A percentile compares a stretch with the other conserved stretches of the same genome.
Evolutionary conservation across 2,797 vertebrate genomes (phyloP).

Genomic region (Cetoscarus ocellatus): DNA sequence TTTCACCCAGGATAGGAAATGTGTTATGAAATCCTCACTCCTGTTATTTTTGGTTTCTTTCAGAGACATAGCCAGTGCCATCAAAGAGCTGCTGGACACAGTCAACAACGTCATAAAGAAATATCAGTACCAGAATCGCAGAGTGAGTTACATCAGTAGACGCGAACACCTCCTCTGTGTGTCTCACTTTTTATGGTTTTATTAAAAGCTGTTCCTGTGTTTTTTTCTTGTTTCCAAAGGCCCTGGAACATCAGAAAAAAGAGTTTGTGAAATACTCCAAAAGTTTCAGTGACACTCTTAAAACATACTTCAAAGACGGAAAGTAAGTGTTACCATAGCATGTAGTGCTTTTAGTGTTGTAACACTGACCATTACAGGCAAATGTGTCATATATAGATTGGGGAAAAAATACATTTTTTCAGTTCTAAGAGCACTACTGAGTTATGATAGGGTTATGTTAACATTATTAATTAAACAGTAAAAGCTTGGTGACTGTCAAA

Average conservation of each 20-base stretch:
- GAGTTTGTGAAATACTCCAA: constrained; percentile 99
- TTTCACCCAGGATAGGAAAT: background rate
- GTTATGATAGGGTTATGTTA: too few relatives aligned
- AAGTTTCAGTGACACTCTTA: constrained; percentile 99
- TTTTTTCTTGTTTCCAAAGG: constrained; percentile 74
- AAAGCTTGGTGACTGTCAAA: too few relatives aligned
- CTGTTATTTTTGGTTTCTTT: constrained; percentile 17
- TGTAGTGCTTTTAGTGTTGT: too few relatives aligned
- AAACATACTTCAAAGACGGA: constrained; percentile 99
- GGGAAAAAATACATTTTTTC: too few relatives aligned
- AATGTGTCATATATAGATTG: background rate
- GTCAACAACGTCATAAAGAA: constrained; percentile 99
- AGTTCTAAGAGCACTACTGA: too few relatives aligned
- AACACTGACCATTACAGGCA: background rate
- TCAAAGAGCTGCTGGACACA: constrained; percentile 99
- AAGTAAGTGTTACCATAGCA: constrained; percentile 88
- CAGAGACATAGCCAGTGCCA: constrained; percentile 99
- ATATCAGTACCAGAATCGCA: constrained; percentile 99
- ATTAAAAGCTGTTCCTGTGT: background rate
- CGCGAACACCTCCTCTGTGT: background rate
- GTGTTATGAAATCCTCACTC: constrained; percentile 1
- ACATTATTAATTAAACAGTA: too few relatives aligned
- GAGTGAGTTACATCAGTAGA: constrained; percentile 85
- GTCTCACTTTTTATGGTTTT: background rate
- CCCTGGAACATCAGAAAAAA: constrained; percentile 99